A percentile compares a stretch with the other conserved stretches of the same genome.
Conservation (phyloP, 2,888 invertebrate species). For the Hydroisotoma schaefferi region DNA sequence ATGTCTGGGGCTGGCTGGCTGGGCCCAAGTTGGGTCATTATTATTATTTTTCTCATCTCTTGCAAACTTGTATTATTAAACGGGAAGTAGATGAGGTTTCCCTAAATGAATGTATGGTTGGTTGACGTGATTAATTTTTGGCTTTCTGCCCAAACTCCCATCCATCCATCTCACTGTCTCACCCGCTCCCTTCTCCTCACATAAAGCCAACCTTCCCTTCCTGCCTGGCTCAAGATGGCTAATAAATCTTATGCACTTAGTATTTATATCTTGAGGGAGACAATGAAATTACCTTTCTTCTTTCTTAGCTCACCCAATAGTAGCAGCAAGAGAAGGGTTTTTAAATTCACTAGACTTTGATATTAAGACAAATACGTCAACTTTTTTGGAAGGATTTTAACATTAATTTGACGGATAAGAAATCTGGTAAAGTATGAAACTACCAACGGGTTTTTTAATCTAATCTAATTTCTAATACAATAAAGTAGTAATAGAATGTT, state of each 20-base stretch:
- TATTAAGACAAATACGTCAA: too few relatives aligned
- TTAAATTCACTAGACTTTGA: too few relatives aligned
- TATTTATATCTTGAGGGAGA: slow-evolving; percentile 18
- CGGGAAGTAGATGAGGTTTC: slow-evolving; percentile 11
- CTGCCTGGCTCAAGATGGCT: slow-evolving; percentile 16
- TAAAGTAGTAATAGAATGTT: neutral
- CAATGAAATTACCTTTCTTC: slow-evolving; percentile 18
- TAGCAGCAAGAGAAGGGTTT: too few relatives aligned
- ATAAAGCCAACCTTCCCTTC: neutral
- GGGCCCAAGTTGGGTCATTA: neutral
- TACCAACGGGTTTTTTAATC: neutral
- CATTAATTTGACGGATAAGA: neutral
- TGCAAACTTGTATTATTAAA: slow-evolving; percentile 8
- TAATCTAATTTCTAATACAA: neutral
- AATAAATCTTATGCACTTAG: slow-evolving; percentile 38
- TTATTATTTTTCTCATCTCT: slow-evolving; percentile 7
- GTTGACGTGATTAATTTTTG: slow-evolving; percentile 44
- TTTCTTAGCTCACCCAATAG: too few relatives aligned
- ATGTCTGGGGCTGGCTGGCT: neutral
- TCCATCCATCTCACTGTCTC: slow-evolving; percentile 38
- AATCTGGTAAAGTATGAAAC: neutral
- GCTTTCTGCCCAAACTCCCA: slow-evolving; percentile 40
- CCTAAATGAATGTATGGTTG: slow-evolving; percentile 10
- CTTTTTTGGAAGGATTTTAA: too few relatives aligned
- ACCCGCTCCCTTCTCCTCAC: slow-evolving; percentile 9